Conservation (phyloP, 2,888 invertebrate species). For the Onthophagus sagittarius region DNA sequence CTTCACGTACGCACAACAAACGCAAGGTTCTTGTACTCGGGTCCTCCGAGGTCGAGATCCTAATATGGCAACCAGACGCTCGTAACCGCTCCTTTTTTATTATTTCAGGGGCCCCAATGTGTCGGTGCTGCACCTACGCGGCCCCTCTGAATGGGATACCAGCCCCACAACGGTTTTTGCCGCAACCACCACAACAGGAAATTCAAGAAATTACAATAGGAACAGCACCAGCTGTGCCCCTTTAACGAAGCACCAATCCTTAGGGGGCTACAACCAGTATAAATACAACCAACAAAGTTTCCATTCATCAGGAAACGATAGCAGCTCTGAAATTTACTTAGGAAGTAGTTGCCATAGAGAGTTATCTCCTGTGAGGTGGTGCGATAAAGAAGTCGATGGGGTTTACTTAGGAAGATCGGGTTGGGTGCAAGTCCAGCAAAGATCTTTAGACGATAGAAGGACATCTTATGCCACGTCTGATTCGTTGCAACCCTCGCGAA, state of each 20-base stretch:
- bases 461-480: slow-evolving; percentile 41
- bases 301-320: slow-evolving; percentile 46
- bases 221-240: slow-evolving; percentile 31
- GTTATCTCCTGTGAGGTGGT: slow-evolving; percentile 58
- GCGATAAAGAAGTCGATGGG: slow-evolving; percentile 57
- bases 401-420: slow-evolving; percentile 56
- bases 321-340: slow-evolving; percentile 49
- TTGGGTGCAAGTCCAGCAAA: slow-evolving; percentile 57
- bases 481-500: slow-evolving; percentile 46
- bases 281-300: slow-evolving; percentile 31
- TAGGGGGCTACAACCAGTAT: slow-evolving; percentile 32
- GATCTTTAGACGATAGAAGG: slow-evolving; percentile 53
- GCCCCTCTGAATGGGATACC: slow-evolving; percentile 55
- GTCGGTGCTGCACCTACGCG: slow-evolving; percentile 54
- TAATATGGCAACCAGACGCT: slow-evolving; percentile 1
- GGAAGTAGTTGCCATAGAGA: slow-evolving; percentile 51
- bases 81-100: slow-evolving; percentile 1
- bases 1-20: slow-evolving; percentile 1
- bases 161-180: slow-evolving; percentile 44
- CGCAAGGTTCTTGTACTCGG: slow-evolving; percentile 1
- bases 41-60: not conserved
- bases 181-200: slow-evolving; percentile 38
- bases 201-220: slow-evolving; percentile 37
- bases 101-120: slow-evolving; percentile 54
- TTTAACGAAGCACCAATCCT: slow-evolving; percentile 42